A percentile compares a stretch with the other conserved stretches of the same genome.
These are phyloP conservation scores for Acanthosepion pharaonis DNA, from an alignment of 2,888 invertebrate genomes.

Conservation along the genomic window DNA sequence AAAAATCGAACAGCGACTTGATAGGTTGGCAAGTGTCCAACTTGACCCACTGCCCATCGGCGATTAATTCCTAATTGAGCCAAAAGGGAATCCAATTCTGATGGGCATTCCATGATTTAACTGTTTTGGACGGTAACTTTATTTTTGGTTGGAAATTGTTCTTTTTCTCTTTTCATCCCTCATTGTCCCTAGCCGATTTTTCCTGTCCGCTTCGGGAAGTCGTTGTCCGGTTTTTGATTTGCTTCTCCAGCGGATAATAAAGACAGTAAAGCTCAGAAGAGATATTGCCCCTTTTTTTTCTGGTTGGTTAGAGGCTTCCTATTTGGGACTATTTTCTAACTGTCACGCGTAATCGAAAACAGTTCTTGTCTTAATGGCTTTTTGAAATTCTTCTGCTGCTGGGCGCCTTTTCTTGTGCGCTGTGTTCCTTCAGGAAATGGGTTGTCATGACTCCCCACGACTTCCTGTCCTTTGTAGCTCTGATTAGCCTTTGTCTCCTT, in stretches of 20 bases:
- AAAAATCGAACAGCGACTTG: not conserved
- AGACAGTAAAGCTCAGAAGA: not conserved
- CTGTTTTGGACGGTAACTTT: not conserved
- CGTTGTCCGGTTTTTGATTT: not conserved
- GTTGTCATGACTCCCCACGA: no score
- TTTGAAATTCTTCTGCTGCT: not conserved
- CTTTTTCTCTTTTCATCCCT: not conserved
- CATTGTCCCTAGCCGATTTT: not conserved
- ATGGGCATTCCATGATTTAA: not conserved
- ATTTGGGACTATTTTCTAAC: not conserved
- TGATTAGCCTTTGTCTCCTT: no score
- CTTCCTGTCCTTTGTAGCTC: no score
- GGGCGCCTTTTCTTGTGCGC: no score
- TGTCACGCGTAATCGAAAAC: not conserved
- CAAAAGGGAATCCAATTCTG: not conserved
- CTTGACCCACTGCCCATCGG: not conserved
- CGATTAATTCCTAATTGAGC: conserved; percentile 33
- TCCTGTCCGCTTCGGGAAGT: not conserved
- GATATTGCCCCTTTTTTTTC: not conserved
- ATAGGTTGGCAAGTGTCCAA: not conserved
- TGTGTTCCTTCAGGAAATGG: no score
- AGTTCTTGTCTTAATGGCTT: not conserved
- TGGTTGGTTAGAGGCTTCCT: not conserved
- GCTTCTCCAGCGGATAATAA: not conserved
- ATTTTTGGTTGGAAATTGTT: not conserved